Evolutionary conservation across 2,888 invertebrate genomes (phyloP).

Genomic region (Vannuccia rotundouncinata): DNA sequence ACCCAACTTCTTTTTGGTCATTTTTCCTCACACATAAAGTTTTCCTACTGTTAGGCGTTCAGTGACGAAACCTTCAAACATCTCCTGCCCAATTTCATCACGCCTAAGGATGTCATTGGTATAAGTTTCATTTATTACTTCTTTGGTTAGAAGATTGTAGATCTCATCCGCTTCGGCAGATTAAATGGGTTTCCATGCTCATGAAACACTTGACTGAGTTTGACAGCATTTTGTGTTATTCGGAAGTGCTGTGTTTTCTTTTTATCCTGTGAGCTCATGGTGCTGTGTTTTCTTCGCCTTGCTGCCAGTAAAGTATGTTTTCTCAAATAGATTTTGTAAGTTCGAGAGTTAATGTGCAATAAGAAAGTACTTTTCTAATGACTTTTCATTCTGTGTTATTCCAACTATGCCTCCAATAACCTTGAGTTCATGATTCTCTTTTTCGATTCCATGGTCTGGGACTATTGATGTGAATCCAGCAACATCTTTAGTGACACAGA

Average conservation of each 20-base stretch:
- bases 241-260: not conserved
- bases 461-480: slow-evolving; percentile 37
- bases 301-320: slow-evolving; percentile 28
- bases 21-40: slow-evolving; percentile 40
- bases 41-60: slow-evolving; percentile 39
- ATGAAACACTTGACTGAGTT: slow-evolving; percentile 39
- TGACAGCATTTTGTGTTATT: slow-evolving; percentile 36
- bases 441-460: slow-evolving; percentile 38
- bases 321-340: slow-evolving; percentile 32
- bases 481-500: slow-evolving; percentile 35
- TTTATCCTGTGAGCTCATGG: slow-evolving; percentile 34
- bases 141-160: slow-evolving; percentile 39
- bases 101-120: slow-evolving; percentile 38
- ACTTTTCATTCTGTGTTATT: slow-evolving; percentile 34
- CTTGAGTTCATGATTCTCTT: slow-evolving; percentile 35
- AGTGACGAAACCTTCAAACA: slow-evolving; percentile 40
- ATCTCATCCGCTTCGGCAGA: slow-evolving; percentile 38
- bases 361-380: slow-evolving; percentile 34
- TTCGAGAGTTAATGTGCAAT: slow-evolving; percentile 34
- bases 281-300: slow-evolving; percentile 33
- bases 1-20: slow-evolving; percentile 38
- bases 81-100: slow-evolving; percentile 40
- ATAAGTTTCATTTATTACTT: slow-evolving; percentile 37
- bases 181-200: slow-evolving; percentile 40
- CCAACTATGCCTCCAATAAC: slow-evolving; percentile 36